Percentiles rank a stretch among this genome's conserved stretches.
Conservation (phyloP, 2,888 invertebrate species). For the Hydrotaea cyrtoneurina region DNA sequence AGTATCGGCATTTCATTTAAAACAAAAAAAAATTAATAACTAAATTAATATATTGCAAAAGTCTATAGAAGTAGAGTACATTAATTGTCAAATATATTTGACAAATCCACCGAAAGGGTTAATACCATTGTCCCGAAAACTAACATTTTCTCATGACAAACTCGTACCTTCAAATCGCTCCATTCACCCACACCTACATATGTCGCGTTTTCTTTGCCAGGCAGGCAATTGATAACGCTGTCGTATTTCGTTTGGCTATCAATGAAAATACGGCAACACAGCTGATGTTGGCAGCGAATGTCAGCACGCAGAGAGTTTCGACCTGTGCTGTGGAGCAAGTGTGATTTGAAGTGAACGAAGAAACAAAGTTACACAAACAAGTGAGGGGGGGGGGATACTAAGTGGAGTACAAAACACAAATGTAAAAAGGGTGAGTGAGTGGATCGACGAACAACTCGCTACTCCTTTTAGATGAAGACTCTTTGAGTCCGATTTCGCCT, state of each 20-base stretch:
- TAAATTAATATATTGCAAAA: no score
- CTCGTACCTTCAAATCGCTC: no score
- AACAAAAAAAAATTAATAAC: no score
- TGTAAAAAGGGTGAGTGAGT: background rate
- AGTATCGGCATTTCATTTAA: no score
- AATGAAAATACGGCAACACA: conserved; percentile 64
- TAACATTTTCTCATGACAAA: conserved; percentile 2
- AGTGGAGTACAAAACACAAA: conserved; percentile 2
- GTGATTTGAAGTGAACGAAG: conserved; percentile 9
- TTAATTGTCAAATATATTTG: no score
- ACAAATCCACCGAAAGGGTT: no score
- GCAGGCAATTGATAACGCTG: conserved; percentile 56
- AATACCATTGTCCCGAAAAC: no score
- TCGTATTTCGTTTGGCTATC: conserved; percentile 31
- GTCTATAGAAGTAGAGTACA: no score
- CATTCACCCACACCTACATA: background rate
- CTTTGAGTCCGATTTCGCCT: conserved; percentile 52
- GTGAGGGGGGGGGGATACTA: background rate
- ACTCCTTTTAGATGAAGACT: background rate
- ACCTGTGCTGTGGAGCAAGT: background rate
- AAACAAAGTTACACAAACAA: conserved; percentile 17
- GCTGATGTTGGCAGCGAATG: conserved; percentile 48
- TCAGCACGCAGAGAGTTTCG: background rate
- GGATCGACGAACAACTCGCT: background rate
- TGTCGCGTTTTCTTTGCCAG: conserved; percentile 7